Base-by-base conservation (phyloP, 2,113 vertebrate genomes). In the Agapornis roseicollis region DNA sequence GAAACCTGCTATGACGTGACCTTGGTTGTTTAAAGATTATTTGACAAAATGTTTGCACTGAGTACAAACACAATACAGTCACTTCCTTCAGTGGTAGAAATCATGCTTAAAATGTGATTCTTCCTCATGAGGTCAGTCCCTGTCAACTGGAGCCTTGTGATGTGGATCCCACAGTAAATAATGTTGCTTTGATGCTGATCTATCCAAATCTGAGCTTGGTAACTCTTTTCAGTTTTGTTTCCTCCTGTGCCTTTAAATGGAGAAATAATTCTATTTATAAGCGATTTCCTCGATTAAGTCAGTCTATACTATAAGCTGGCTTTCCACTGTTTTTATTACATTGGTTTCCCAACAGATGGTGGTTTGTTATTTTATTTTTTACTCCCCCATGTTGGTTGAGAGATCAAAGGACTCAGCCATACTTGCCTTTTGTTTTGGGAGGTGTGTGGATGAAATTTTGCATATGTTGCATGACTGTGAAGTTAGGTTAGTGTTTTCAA, bases 381-480 rank as follows among this genome's bases (percentile, higher is more conserved):
- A 79, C 70, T 87, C 37, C 39, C 55, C 41, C 71, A 92, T 66
- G 49, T 85, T 92, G 65, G 74, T 96, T 8, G 6, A 73, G 69
- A 97, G 96, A 98, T 97, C 96, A 98, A 98, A 98, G 96, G 35
- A 27, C 76, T 93, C 42, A 66, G 86, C 65, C 77, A 95, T 91
- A 92, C 70, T 95, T 96, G 49, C 80, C 73, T 89, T 88, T 80
- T 97, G 80, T 89, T 94, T 74, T 10, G 25, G 80, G 84, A 98
- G 92, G 90, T 97, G 96, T 96, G 93, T 76, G 91, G 65, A 93
- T 95, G 93, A 97, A 90, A 96, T 79, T 97, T 87, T 96, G 89
- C 96, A 96, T 95, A 93, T 93, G 94, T 58, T 79, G 49, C 79
- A 85, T 44, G 63, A 80, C 66, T 92, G 84, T 81, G 73, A 80